A percentile compares a stretch with the other conserved stretches of the same genome.
Evolutionary conservation across 2,888 invertebrate genomes (phyloP).

Genomic region (Eumerus sabulonum): DNA sequence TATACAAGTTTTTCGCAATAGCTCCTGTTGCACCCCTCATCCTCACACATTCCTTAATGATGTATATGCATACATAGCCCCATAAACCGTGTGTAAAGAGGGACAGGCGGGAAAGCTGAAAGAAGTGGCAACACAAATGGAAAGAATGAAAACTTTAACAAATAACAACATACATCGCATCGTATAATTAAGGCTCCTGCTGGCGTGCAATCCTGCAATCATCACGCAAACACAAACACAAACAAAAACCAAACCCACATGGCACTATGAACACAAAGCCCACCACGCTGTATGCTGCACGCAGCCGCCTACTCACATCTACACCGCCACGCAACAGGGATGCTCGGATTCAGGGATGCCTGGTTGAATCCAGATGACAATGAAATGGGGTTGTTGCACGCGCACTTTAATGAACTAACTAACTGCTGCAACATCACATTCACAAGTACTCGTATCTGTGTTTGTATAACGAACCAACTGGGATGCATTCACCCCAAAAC

Average conservation of each 20-base stretch:
- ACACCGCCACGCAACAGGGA: background rate
- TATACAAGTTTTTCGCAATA: conserved; percentile 50
- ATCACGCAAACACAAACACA: conserved; percentile 41
- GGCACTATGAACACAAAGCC: conserved; percentile 17
- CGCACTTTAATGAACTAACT: conserved; percentile 61
- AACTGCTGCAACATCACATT: conserved; percentile 8
- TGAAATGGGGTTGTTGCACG: conserved; percentile 65
- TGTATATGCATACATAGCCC: too few relatives aligned
- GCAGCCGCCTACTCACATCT: conserved; percentile 47
- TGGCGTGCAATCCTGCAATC: conserved; percentile 48
- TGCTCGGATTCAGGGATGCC: too few relatives aligned
- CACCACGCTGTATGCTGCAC: conserved; percentile 40
- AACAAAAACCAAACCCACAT: conserved; percentile 28
- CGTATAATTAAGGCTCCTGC: conserved; percentile 60
- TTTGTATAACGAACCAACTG: background rate
- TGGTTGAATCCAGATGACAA: conserved; percentile 18
- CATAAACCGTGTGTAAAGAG: background rate
- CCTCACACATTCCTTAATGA: too few relatives aligned
- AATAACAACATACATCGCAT: conserved; percentile 49
- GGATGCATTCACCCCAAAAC: conserved; percentile 54
- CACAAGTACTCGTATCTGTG: too few relatives aligned
- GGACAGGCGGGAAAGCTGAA: background rate
- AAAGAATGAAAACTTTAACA: conserved; percentile 32
- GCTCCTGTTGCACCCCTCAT: conserved; percentile 32
- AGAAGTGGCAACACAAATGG: conserved; percentile 1